Evolutionary conservation across 2,113 vertebrate genomes (phyloP).

Genomic region (Microcebus griseorufus): DNA sequence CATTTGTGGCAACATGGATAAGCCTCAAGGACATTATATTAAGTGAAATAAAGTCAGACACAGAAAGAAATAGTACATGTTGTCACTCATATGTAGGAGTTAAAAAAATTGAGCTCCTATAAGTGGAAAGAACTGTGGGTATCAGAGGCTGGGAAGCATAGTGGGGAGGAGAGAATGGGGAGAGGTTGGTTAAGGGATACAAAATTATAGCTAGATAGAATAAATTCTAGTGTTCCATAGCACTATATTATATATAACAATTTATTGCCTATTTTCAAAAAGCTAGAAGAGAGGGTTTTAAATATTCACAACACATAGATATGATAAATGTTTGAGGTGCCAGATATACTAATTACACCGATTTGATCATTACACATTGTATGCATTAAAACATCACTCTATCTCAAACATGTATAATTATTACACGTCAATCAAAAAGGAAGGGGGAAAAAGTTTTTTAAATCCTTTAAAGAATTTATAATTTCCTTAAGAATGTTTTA

Average conservation of each 20-base stretch:
- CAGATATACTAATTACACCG: background rate
- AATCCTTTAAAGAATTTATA: conserved; percentile 51
- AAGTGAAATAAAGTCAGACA: background rate
- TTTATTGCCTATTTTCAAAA: background rate
- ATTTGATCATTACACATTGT: background rate
- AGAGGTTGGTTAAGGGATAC: background rate
- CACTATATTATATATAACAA: background rate
- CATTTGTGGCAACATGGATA: background rate
- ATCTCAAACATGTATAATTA: background rate
- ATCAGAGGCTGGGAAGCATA: background rate
- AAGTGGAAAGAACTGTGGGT: background rate
- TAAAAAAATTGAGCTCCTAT: background rate
- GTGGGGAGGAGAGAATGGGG: background rate
- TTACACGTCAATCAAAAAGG: background rate
- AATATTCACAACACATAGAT: background rate
- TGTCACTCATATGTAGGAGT: background rate
- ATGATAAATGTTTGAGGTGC: background rate
- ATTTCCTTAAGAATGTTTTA: conserved; percentile 69
- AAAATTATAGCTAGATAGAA: background rate
- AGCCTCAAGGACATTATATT: background rate
- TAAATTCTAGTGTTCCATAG: background rate
- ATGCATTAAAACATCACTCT: background rate
- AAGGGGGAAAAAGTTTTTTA: background rate
- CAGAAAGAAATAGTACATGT: background rate
- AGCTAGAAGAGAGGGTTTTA: background rate